A percentile compares a stretch with the other conserved stretches of the same genome.
phyloP scores from a whole-genome alignment of 2,888 invertebrate species.

The Tipula helvola region DNA sequence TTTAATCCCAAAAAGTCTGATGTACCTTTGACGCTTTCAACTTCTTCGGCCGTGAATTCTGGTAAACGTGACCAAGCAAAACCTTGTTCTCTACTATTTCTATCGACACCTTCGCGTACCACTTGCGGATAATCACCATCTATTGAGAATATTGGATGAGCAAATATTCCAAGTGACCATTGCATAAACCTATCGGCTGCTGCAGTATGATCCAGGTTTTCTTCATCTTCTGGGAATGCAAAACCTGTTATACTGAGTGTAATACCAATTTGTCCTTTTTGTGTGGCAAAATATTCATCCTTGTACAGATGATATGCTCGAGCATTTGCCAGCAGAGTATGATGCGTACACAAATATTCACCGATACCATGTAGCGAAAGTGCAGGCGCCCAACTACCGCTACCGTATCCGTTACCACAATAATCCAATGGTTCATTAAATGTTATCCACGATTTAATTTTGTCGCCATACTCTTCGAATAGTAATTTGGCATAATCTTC shows the following conservation, averaged over 20 bases:
- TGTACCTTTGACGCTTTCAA: slow-evolving; percentile 17
- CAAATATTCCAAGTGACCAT: slow-evolving; percentile 28
- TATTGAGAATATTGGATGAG: slow-evolving; percentile 26
- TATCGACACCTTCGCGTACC: slow-evolving; percentile 24
- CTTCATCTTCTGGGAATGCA: slow-evolving; percentile 20
- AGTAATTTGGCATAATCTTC: slow-evolving; percentile 37
- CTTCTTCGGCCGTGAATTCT: not conserved
- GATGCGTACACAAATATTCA: slow-evolving; percentile 40
- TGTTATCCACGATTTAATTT: slow-evolving; percentile 44
- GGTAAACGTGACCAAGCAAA: slow-evolving; percentile 24
- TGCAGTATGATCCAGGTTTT: slow-evolving; percentile 16
- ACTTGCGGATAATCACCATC: slow-evolving; percentile 27
- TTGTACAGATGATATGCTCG: slow-evolving; percentile 27
- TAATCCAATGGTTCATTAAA: slow-evolving; percentile 43
- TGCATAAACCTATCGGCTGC: not conserved
- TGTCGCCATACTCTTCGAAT: slow-evolving; percentile 37
- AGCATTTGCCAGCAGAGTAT: slow-evolving; percentile 42
- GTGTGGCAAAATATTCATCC: slow-evolving; percentile 18
- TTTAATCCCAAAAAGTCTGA: slow-evolving; percentile 27
- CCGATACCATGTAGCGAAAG: slow-evolving; percentile 36
- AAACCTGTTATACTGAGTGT: slow-evolving; percentile 22
- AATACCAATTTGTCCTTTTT: slow-evolving; percentile 26
- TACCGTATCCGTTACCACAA: slow-evolving; percentile 38
- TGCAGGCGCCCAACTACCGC: slow-evolving; percentile 20
- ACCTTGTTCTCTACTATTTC: slow-evolving; percentile 26